Base-by-base conservation (phyloP, 2,888 invertebrate genomes). In the Meiosimyza decipiens region DNA sequence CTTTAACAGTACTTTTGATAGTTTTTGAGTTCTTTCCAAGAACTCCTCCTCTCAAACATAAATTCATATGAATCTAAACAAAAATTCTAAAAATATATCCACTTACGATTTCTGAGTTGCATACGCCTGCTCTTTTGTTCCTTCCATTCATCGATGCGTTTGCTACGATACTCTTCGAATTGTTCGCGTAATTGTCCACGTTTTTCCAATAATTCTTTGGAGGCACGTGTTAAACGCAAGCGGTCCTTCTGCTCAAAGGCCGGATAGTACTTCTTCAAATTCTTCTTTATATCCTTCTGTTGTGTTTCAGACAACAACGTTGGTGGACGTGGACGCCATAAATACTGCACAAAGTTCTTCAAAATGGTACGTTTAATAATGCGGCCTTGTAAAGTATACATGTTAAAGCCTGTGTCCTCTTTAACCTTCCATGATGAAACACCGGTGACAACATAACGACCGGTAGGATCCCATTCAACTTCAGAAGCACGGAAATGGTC, bases 381-480 rank as follows among this genome's bases (percentile, higher is more conserved):
- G 83, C 92, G 91, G 64, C 92, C 92, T 89, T 99, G 99, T 93
- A 99, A 99, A 51, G 97, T 96, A 95, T 98, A 98, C 83, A 99
- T 92, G 91, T 97, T 97, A 88, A 96, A 99, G 3, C 97, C 98
- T 75, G 90, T 89, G 86, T 94, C 94, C 80, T 97, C 97, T 88
- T 97, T 98, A 76, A 96, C 95, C 83, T 97, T 98, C 93, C 98
- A 98, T 75, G 94, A 94, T 1, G 97, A 97, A 18, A 98, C 97
- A 1, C 94, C 96, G 0, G 98, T 97, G 69, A 95, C 95, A 15
- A 99, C 96, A 84, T 96, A 99, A 76, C 99, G 92, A 2, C 99
- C 99, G 4, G 99, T 99, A 1, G 99, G 99, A 88, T 99, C 99
- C 99, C 99, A 99, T 86, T 98, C 98, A 1, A 99, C 96, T 85